Evolutionary conservation across 2,888 invertebrate species (phyloP).

Genomic region (Cerastis leucographa): DNA sequence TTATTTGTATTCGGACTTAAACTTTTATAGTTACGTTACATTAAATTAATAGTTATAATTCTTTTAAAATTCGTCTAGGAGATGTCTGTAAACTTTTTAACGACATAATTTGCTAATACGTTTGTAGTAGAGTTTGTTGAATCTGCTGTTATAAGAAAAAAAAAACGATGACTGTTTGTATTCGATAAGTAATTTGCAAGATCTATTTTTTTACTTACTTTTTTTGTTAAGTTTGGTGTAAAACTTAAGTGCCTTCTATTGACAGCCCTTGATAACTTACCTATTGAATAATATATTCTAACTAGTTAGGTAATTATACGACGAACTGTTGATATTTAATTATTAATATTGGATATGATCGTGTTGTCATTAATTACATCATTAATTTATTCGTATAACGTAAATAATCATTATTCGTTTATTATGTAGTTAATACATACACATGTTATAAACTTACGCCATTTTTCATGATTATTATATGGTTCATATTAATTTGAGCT

Average conservation of each 20-base stretch:
- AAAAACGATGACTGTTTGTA: neutral
- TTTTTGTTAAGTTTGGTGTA: neutral
- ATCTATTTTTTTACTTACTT: neutral
- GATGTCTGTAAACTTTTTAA: constrained; percentile 2
- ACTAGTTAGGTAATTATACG: neutral
- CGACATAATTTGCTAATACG: neutral
- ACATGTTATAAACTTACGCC: neutral
- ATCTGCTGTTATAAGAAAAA: neutral
- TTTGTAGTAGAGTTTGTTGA: no score
- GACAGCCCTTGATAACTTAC: neutral
- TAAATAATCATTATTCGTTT: neutral
- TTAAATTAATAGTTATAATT: neutral
- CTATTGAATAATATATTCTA: constrained; percentile 16
- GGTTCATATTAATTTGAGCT: neutral
- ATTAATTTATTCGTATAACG: neutral
- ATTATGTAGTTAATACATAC: neutral
- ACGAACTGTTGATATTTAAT: constrained; percentile 14
- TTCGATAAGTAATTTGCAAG: neutral
- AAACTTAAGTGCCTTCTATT: neutral
- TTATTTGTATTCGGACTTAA: constrained; percentile 8
- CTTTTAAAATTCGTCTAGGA: neutral
- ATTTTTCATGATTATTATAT: neutral
- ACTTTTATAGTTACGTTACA: neutral
- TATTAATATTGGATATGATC: constrained; percentile 29
- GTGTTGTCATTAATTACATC: constrained; percentile 32